Evolutionary conservation across 2,888 invertebrate species (phyloP), one percentile per base, ranked within the genome.

Genomic region (Aleiodes testaceus): DNA sequence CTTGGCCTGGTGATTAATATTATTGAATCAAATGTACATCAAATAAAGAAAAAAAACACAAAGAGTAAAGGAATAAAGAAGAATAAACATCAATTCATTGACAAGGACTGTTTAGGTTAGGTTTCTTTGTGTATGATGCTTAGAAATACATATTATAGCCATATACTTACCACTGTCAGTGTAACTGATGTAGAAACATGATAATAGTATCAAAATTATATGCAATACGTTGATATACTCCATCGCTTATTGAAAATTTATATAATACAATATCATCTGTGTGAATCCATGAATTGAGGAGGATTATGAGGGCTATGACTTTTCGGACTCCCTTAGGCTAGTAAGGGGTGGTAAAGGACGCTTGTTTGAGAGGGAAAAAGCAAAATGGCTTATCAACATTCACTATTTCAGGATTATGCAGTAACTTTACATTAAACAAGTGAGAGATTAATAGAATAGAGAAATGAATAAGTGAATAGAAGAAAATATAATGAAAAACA

Each of bases 121-220:
- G 26, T 18, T 59, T 16, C 42, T 42, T 59, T 6, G 26, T 59
- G 59, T 59, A 42, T 59, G 18, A 59, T 11, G 59, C 59, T 42
- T 36, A 26, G 36, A 36, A 36, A 36, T 36, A 7, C n/a, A n/a
- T n/a, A n/a, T n/a, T n/a, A n/a, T n/a, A 26, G 9, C 4, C 14
- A 59, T 59, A 1, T 36, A 59, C 59, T 59, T 42, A 59, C 59
- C 59, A 12, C 42, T 42, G 36, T 59, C 59, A 59, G 59, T 18
- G 26, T 30, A 59, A 3, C 59, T 59, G 59, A 59, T 42, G 42
- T 42, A 36, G 20, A 36, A 59, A 59, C 7, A 59, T 42, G 42
- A 59, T 30, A 59, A 59, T 59, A 59, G 59, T 59, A 59, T 59
- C 42, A 59, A 59, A 59, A 11, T 59, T 1, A 59, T 42, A 42